Conservation (phyloP, 2,888 invertebrate genomes). For the Drosophila mayaguana region DNA sequence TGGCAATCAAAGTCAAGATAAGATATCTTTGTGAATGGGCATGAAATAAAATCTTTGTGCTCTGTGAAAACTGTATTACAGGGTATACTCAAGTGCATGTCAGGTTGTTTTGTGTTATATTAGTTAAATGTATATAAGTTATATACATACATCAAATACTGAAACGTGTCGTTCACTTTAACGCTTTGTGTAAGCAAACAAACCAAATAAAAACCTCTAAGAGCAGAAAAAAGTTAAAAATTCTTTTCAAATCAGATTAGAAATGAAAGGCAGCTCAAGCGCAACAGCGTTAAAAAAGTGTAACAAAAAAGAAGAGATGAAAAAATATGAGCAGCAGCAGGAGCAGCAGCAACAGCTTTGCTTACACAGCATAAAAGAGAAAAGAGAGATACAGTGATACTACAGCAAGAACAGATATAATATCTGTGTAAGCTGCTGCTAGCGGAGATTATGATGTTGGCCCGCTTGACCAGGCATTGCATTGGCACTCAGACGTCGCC, state of each 20-base stretch:
- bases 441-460: conserved; percentile 73
- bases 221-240: conserved; percentile 34
- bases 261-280: conserved; percentile 23
- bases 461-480: conserved; percentile 47
- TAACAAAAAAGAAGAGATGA: conserved; percentile 1
- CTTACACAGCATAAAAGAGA: conserved; percentile 61
- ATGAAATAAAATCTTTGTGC: no score
- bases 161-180: conserved; percentile 2
- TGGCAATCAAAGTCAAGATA: neutral
- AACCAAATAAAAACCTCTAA: conserved; percentile 35
- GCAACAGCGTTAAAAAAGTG: conserved; percentile 2
- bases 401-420: conserved; percentile 16
- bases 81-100: neutral
- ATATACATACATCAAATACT: conserved; percentile 16
- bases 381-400: conserved; percentile 19
- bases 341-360: conserved; percentile 53
- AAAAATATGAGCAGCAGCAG: conserved; percentile 10
- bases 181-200: conserved; percentile 62
- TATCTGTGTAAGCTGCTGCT: conserved; percentile 41
- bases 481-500: conserved; percentile 63
- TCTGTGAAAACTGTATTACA: neutral
- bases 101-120: neutral
- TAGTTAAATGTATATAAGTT: conserved; percentile 36
- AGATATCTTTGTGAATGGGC: no score
- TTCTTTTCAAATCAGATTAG: conserved; percentile 72